Percentiles rank a stretch among this genome's conserved stretches.
Evolutionary conservation across 2,113 vertebrate species (phyloP).

Genomic region (Genyomyrus donnyi): DNA sequence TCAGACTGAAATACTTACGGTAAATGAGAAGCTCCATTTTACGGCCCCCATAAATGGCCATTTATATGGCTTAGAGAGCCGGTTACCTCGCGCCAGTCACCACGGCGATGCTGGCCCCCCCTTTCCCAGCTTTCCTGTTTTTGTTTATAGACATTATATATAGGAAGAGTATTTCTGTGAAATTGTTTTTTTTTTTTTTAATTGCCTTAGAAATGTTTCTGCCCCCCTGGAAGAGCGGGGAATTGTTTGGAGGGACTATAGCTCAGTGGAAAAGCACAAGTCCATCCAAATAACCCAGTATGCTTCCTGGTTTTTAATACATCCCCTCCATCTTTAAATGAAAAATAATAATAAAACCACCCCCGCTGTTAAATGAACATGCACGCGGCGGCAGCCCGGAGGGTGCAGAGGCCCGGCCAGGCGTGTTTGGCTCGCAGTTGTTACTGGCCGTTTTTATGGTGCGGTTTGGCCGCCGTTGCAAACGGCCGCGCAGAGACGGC

Average conservation of each 20-base stretch:
- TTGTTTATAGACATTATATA: background rate
- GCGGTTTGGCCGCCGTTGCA: background rate
- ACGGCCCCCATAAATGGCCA: background rate
- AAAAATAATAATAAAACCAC: background rate
- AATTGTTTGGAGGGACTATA: constrained; percentile 14
- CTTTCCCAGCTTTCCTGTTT: background rate
- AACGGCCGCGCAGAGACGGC: background rate
- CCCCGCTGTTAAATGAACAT: background rate
- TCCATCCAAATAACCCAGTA: background rate
- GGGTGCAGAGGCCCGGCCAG: background rate
- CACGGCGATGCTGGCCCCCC: background rate
- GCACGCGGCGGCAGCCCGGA: background rate
- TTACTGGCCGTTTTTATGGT: background rate
- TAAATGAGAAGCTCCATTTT: background rate
- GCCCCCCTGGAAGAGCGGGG: background rate
- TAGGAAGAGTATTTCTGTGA: background rate
- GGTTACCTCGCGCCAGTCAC: background rate
- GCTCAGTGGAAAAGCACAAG: constrained; percentile 16
- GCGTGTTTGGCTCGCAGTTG: background rate
- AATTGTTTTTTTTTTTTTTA: background rate
- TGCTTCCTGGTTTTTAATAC: background rate
- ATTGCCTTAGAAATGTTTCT: background rate
- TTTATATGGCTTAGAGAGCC: background rate
- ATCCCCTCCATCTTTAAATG: background rate
- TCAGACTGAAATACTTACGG: background rate